These are phyloP conservation scores for Bombus balteatus DNA, from an alignment of 1,140 invertebrate species.

Conservation along the genomic window DNA sequence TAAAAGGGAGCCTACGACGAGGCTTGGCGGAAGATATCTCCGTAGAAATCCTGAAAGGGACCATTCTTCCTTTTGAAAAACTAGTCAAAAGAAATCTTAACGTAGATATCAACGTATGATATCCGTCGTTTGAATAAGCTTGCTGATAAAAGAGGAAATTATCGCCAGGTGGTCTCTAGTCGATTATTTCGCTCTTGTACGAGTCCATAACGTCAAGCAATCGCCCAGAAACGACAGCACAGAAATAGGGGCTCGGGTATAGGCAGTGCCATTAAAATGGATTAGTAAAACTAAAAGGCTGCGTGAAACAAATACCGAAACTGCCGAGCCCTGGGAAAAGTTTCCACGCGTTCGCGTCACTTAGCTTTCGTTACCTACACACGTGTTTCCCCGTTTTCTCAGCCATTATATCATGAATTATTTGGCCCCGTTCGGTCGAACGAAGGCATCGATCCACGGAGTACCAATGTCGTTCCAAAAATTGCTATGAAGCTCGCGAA, in stretches of 20 bases:
- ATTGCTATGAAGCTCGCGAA: background rate
- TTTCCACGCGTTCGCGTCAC: background rate
- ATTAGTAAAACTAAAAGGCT: background rate
- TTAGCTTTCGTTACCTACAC: conserved; percentile 30
- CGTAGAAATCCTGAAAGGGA: conserved; percentile 23
- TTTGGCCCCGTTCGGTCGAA: conserved; percentile 47
- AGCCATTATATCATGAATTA: conserved; percentile 54
- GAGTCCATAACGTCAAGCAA: background rate
- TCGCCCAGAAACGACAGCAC: background rate
- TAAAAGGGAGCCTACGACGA: conserved; percentile 11
- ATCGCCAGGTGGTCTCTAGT: background rate
- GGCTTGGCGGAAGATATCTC: conserved; percentile 7
- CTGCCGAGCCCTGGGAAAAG: background rate
- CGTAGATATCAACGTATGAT: conserved; percentile 7
- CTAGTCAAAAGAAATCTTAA: conserved; percentile 4
- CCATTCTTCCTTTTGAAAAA: conserved; percentile 1
- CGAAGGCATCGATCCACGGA: conserved; percentile 35
- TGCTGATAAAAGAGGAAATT: background rate
- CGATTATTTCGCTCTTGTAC: background rate
- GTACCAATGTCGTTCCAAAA: conserved; percentile 5
- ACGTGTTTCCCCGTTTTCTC: conserved; percentile 20
- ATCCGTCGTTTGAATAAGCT: conserved; percentile 13
- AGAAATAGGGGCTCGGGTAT: background rate
- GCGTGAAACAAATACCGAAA: background rate
- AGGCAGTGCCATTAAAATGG: background rate